Conservation (phyloP, 2,113 vertebrate species). For the Eulemur rufifrons region DNA sequence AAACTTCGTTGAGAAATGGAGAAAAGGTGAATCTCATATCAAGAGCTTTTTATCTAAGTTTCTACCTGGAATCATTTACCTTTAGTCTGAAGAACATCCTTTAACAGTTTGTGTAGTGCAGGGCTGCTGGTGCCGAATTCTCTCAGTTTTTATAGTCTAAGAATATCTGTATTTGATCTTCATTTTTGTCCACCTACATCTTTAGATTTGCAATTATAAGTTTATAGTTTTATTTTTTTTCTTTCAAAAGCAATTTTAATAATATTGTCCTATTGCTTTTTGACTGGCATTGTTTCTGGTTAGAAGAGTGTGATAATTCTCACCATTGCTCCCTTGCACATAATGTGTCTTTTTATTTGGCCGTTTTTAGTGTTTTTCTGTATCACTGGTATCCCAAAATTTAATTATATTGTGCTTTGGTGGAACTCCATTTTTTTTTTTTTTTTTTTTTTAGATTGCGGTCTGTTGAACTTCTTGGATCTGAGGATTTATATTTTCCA, state of each 20-base stretch:
- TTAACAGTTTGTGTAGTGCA: neutral
- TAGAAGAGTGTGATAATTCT: neutral
- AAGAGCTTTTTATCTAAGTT: neutral
- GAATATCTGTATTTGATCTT: neutral
- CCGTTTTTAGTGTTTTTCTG: neutral
- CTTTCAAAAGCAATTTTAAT: neutral
- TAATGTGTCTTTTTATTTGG: neutral
- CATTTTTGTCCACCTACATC: neutral
- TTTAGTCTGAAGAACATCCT: neutral
- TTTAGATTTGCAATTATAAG: neutral
- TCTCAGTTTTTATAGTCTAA: neutral
- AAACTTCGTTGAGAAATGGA: neutral
- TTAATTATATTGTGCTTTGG: neutral
- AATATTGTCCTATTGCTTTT: neutral
- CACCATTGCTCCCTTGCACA: neutral
- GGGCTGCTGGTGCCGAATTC: neutral
- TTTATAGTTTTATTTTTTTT: neutral
- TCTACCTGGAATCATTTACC: neutral
- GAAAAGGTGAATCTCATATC: neutral
- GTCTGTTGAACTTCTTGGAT: neutral
- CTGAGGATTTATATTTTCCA: neutral
- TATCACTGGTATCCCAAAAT: neutral
- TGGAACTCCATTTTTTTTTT: neutral
- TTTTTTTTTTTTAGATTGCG: neutral
- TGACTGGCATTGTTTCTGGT: neutral